Conservation (phyloP, 2,888 invertebrate species). For the Tenthredo distinguenda region DNA sequence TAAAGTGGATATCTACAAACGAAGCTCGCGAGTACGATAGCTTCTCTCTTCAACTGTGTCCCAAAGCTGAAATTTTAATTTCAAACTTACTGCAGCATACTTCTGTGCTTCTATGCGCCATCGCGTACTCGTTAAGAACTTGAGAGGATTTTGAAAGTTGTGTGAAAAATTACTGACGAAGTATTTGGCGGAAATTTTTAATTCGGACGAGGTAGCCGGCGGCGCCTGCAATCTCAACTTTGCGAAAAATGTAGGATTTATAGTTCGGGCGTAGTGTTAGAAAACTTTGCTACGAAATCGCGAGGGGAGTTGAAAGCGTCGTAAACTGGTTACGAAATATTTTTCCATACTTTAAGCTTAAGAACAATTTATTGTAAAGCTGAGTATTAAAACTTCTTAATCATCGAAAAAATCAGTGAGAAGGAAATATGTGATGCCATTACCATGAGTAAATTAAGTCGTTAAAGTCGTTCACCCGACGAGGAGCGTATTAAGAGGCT, state of each 20-base stretch:
- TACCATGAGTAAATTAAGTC: neutral
- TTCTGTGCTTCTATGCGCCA: no score
- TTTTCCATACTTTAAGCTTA: neutral
- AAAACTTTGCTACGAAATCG: neutral
- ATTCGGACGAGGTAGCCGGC: slow-evolving; percentile 45
- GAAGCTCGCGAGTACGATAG: no score
- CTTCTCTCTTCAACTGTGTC: no score
- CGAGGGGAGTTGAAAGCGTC: neutral
- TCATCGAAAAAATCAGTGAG: neutral
- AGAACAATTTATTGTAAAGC: neutral
- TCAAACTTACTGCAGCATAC: no score
- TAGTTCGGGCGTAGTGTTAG: slow-evolving; percentile 54
- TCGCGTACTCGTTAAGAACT: slow-evolving; percentile 14
- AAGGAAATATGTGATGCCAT: neutral
- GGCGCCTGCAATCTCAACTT: slow-evolving; percentile 62
- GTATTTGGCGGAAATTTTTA: slow-evolving; percentile 55
- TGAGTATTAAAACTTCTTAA: neutral
- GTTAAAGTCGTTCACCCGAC: neutral
- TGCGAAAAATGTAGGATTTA: slow-evolving; percentile 65
- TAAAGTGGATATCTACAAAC: no score
- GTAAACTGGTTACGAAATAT: neutral
- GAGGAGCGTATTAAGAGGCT: no score
- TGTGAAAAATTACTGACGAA: slow-evolving; percentile 56
- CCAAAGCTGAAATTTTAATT: no score
- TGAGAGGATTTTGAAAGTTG: slow-evolving; percentile 54